Conservation (phyloP, 2,888 invertebrate species). For the Nymphalis polychloros region DNA sequence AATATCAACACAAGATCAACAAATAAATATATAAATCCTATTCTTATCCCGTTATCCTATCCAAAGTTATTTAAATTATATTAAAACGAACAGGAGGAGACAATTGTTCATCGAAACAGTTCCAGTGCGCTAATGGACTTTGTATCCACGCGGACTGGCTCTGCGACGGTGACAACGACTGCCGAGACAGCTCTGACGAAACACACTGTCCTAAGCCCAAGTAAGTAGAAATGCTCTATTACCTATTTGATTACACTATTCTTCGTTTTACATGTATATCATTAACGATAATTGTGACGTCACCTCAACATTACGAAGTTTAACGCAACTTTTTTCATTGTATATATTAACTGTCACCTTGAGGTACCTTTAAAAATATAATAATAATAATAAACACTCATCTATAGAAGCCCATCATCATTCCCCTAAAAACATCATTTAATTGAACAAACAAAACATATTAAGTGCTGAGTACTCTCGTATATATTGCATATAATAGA, state of each 20-base stretch:
- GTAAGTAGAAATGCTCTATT: constrained; percentile 67
- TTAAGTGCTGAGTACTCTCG: constrained; percentile 22
- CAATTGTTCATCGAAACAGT: constrained; percentile 87
- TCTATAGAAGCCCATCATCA: neutral
- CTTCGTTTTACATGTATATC: no score
- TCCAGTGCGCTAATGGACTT: constrained; percentile 88
- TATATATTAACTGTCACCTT: no score
- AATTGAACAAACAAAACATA: constrained; percentile 29
- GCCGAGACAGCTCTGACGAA: constrained; percentile 90
- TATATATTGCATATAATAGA: constrained; percentile 38
- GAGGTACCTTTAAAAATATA: no score
- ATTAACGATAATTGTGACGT: no score
- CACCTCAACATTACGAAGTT: no score
- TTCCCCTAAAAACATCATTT: constrained; percentile 19
- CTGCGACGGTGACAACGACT: constrained; percentile 91
- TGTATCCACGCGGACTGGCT: constrained; percentile 89
- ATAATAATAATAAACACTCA: constrained; percentile 4
- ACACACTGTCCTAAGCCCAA: constrained; percentile 85
- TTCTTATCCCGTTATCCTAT: neutral
- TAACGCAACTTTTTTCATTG: no score
- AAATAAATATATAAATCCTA: no score
- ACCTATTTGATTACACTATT: neutral
- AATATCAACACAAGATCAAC: no score
- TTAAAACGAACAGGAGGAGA: constrained; percentile 47
- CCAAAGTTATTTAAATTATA: neutral